Evolutionary conservation across 2,113 vertebrate genomes (phyloP).

Genomic region (Leucoraja erinaceus): DNA sequence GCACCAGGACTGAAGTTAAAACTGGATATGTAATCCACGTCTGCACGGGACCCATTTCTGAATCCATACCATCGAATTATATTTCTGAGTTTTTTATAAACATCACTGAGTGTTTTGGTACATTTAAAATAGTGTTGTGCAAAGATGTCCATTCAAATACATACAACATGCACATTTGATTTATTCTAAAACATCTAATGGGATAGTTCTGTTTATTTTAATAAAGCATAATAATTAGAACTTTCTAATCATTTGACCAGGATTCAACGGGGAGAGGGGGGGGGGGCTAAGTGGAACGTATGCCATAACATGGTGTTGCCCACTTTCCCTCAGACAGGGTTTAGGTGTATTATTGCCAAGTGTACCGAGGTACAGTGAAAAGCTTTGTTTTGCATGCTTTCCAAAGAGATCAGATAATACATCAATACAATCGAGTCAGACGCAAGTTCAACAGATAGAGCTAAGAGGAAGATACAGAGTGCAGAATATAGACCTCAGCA

Average conservation of each 20-base stretch:
- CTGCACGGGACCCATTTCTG: not conserved
- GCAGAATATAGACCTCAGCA: too few species aligned
- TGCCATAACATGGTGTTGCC: too few species aligned
- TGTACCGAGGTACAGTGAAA: too few species aligned
- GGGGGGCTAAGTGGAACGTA: too few species aligned
- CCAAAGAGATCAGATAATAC: too few species aligned
- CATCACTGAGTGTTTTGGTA: not conserved
- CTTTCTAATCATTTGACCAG: not conserved
- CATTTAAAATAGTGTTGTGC: not conserved
- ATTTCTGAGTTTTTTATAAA: not conserved
- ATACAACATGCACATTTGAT: not conserved
- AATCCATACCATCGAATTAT: too few species aligned
- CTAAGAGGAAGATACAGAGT: too few species aligned
- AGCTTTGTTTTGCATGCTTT: too few species aligned
- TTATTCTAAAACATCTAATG: not conserved
- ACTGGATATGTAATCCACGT: slow-evolving; percentile 52
- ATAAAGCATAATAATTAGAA: not conserved
- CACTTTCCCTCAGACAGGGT: not conserved
- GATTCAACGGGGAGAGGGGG: not conserved
- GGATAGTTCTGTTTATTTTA: not conserved
- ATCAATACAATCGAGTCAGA: too few species aligned
- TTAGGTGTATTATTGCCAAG: too few species aligned
- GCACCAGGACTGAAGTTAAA: slow-evolving; percentile 66
- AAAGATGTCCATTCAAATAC: not conserved
- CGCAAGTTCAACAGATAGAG: too few species aligned